Evolutionary conservation across 2,888 invertebrate species (phyloP), one percentile per base, ranked within the genome.

Genomic region (Autographa gamma): DNA sequence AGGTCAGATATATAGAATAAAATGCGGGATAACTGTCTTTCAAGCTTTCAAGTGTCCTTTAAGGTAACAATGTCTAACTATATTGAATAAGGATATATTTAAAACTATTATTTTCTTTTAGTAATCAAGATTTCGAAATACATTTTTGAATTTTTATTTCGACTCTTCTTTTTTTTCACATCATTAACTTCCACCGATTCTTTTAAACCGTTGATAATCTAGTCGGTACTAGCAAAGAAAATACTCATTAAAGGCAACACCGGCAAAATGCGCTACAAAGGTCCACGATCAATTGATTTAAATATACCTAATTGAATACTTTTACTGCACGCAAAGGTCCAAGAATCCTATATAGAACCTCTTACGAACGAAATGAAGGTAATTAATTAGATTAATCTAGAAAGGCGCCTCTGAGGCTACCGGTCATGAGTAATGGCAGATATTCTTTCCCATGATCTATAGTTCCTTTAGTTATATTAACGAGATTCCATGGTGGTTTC

Each of bases 381-480:
- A 93, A 93, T 93, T 93, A 93, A 93, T 93, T 90, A 91, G 91
- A 93, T 93, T 92, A 93, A 93, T 93, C 88, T 88, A 85, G 84
- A 90, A 91, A 87, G 80, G 73, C 80, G 90, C 90, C 91, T 89
- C 86, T 83, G 86, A 85, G 86, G 89, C 88, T 87, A 86, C 85
- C 85, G 62, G 76, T 80, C 90, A 93, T 93, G 93, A 93, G 88
- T 90, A 90, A 93, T 92, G 86, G 86, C 76, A 79, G 83, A 84
- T 83, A 84, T 84, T 88, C 79, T 81, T 70, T 41, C 25, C 63
- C 59, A 59, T 79, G 69, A 82, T 84, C 74, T 79, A 82, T 73
- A 63, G 69, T 66, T 43, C 66, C 69, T 63, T 31, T 62, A 63
- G 16, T 31, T 60, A 25, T 25, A 60, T 60, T 60, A 60, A 60